These are phyloP conservation scores for Eupristina koningsbergeri DNA, from an alignment of 1,140 invertebrate species.

Conservation along the genomic window DNA sequence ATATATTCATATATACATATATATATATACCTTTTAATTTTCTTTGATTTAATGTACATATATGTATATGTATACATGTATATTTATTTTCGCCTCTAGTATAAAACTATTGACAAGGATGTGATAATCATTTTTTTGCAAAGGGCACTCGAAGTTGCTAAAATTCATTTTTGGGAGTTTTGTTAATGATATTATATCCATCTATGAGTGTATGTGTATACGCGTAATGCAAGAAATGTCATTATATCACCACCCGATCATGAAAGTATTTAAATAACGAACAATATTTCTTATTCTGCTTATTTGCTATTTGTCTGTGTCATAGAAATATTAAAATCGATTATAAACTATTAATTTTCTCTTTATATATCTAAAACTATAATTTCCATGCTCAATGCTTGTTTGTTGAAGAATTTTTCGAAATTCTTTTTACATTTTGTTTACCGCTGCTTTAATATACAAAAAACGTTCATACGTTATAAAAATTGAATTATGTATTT, in stretches of 20 bases:
- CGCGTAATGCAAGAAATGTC: constrained; percentile 18
- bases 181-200: constrained; percentile 22
- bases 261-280: not conserved
- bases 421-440: constrained; percentile 18
- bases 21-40: not conserved
- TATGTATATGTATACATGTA: constrained; percentile 20
- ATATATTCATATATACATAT: no score
- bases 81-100: constrained; percentile 58
- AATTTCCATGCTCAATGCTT: constrained; percentile 14
- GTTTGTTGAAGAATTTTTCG: not conserved
- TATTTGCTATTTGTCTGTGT: not conserved
- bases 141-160: constrained; percentile 53
- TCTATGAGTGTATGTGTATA: constrained; percentile 15
- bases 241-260: not conserved
- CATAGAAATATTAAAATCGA: constrained; percentile 30
- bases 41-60: constrained; percentile 10
- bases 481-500: constrained; percentile 4
- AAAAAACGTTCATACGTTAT: not conserved
- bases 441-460: not conserved
- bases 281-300: not conserved
- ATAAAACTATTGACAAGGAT: constrained; percentile 66
- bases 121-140: constrained; percentile 48
- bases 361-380: constrained; percentile 17
- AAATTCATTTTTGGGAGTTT: constrained; percentile 31
- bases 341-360: constrained; percentile 28